Percentiles rank a stretch among this genome's conserved stretches.
Evolutionary conservation across 1,140 invertebrate species (phyloP).

Genomic region (Drosophila nasuta): DNA sequence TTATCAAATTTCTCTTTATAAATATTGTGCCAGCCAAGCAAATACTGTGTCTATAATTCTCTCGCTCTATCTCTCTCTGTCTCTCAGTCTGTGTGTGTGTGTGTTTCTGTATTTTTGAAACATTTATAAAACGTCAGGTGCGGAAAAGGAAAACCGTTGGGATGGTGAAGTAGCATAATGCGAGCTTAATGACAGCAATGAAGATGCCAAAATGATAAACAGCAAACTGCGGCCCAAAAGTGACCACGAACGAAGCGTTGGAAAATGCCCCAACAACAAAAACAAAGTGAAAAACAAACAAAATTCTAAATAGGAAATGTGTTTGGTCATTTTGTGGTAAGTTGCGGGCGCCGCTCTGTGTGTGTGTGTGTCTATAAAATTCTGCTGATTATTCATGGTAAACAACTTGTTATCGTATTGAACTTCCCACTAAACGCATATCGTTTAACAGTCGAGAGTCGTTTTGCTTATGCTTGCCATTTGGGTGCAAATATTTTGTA

Average conservation of each 20-base stretch:
- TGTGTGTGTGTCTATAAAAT: conserved; percentile 10
- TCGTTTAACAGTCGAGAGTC: not conserved
- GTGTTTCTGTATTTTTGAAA: conserved; percentile 48
- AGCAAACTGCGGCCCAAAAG: conserved; percentile 56
- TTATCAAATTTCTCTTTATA: conserved; percentile 78
- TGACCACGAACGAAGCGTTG: conserved; percentile 40
- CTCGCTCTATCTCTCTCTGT: too few species aligned
- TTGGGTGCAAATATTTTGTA: not conserved
- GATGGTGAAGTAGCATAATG: conserved; percentile 58
- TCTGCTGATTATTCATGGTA: conserved; percentile 1
- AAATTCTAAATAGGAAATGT: conserved; percentile 65
- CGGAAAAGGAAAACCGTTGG: conserved; percentile 35
- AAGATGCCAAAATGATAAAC: conserved; percentile 82
- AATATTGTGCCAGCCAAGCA: conserved; percentile 35
- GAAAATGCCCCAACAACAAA: conserved; percentile 36
- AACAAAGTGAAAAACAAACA: conserved; percentile 53
- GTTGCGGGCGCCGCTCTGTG: not conserved
- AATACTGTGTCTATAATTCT: conserved; percentile 26
- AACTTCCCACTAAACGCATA: conserved; percentile 1
- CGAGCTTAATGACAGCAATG: conserved; percentile 79
- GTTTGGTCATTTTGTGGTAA: conserved; percentile 64
- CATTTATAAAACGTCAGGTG: conserved; percentile 72
- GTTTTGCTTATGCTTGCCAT: not conserved
- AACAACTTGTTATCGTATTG: conserved; percentile 15
- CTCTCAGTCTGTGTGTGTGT: conserved; percentile 6